Base-by-base conservation (phyloP, 1,140 invertebrate species). In the Lordiphosa clarofinis region DNA sequence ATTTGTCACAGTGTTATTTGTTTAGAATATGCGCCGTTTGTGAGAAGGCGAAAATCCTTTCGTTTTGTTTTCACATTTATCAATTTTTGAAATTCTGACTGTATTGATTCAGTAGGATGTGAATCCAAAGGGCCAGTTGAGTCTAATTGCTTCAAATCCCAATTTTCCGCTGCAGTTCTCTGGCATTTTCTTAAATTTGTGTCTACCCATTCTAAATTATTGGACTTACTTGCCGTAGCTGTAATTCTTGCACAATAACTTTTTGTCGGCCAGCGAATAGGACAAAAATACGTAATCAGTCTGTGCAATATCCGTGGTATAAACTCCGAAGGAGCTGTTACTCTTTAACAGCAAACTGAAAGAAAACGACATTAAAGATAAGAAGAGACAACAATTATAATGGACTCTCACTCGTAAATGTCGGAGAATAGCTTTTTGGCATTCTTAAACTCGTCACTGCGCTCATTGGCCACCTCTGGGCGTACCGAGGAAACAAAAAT, bases 401-500 rank as follows among this genome's bases (percentile, higher is more conserved):
- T 9, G 1, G 4, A 4, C 1, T 64, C 81, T 69, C 38, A 88
- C 86, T 86, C 82, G 40, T 84, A 78, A 5, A 88, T 59, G 47
- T 88, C 82, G 12, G 70, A 76, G 33, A 88, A 78, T 3, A 88
- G 48, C 56, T 87, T 87, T 49, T 87, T 88, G 56, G 71, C 82
- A 49, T 75, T 75, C 56, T 81, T 86, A 35, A 81, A 60, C 59
- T 84, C 79, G 5, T 60, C 42, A 19, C 63, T 84, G 11, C 75
- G 40, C 8, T 88, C 78, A 21, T 73, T 62, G 33, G 62, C 57
- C 2, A 84, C 56, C 19, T 79, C 76, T 5, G 64, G 36, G 33
- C 52, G 61, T 1, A 64, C 60, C 4, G 74, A 79, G 19, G 74
- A 44, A 21, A 88, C 63, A 50, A 88, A 88, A 31, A 88, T 70